Evolutionary conservation across 1,140 invertebrate genomes (phyloP).

Genomic region (Colletes gigas): DNA sequence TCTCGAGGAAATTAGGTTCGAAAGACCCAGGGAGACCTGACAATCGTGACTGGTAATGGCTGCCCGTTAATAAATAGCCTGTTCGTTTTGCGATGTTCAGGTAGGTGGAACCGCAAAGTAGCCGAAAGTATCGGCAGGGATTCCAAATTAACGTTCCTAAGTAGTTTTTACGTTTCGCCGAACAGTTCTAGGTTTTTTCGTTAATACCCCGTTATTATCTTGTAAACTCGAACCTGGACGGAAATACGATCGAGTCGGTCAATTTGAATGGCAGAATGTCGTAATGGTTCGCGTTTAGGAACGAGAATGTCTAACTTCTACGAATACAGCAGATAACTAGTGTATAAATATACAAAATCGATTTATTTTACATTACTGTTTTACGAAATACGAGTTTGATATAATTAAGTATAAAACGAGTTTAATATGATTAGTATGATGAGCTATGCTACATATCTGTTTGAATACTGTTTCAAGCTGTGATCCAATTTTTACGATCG

Average conservation of each 20-base stretch:
- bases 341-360: no score
- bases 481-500: no score
- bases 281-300: not conserved
- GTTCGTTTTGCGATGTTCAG: slow-evolving; percentile 52
- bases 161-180: slow-evolving; percentile 45
- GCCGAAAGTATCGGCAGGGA: slow-evolving; percentile 51
- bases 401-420: no score
- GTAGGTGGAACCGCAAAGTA: slow-evolving; percentile 59
- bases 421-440: no score
- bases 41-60: slow-evolving; percentile 21
- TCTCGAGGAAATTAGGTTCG: slow-evolving; percentile 48
- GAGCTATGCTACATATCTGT: no score
- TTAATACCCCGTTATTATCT: slow-evolving; percentile 33
- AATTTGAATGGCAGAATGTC: not conserved
- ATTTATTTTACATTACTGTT: no score
- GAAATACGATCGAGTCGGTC: not conserved
- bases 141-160: slow-evolving; percentile 36
- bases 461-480: no score
- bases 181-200: not conserved
- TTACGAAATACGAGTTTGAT: no score
- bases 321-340: no score
- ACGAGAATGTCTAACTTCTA: not conserved
- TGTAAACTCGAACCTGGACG: slow-evolving; percentile 2
- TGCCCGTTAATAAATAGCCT: slow-evolving; percentile 59
- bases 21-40: not conserved